Evolutionary conservation across 1,140 invertebrate genomes (phyloP), one percentile per base, ranked within the genome.

Genomic region (Maniola jurtina): DNA sequence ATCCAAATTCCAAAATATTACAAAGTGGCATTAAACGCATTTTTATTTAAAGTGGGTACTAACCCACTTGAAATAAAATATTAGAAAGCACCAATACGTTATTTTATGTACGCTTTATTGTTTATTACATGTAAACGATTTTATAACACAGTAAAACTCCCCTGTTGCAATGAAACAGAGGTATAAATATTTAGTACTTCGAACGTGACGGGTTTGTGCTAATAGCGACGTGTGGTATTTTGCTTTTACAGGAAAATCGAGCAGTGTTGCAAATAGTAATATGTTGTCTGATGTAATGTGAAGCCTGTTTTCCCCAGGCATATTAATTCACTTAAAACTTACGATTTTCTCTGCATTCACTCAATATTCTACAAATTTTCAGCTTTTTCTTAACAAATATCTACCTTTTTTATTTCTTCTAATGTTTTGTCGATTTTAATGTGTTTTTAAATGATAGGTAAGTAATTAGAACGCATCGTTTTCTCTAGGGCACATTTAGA

Each of bases 71-170:
- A 13, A 45, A 11, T 6, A 45, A 45, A 45, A 38, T 38, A 38
- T 50, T 50, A 16, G 48, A 9, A 50, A 25, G 48, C 16, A 16
- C 6, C 48, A 50, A 50, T 50, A 50, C 52, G 52, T 11, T 55
- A 55, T 55, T 55, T 55, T 34, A 55, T 14, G 52, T n/a, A 4
- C 16, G 8, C 16, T 55, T 25, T 14, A 55, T 55, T 55, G 52
- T 55, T 55, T 55, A 55, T 55, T 55, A 34, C 52, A 34, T 55
- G 52, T 55, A 34, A 55, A 55, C 13, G 52, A 34, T 55, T 55
- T 55, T 55, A 34, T 55, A 35, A 16, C 52, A 34, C 16, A 34
- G 34, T 55, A 55, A 55, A 55, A 35, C 33, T 55, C 25, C 52
- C 16, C 52, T 55, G 34, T 34, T 34, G 52, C 16, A 55, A 34